Evolutionary conservation across 2,888 invertebrate species (phyloP).

Genomic region (Molorchus minor): DNA sequence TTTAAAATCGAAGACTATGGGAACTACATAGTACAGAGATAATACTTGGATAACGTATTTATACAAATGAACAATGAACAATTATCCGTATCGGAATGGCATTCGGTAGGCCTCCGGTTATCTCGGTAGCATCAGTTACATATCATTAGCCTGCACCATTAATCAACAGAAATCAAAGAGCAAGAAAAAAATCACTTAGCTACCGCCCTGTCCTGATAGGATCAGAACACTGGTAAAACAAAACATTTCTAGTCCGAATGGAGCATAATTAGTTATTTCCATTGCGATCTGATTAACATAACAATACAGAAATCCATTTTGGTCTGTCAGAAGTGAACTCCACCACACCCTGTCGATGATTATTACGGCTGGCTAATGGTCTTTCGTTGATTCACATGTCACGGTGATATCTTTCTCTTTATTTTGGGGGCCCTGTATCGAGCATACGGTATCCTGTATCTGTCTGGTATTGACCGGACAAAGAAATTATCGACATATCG

Average conservation of each 20-base stretch:
- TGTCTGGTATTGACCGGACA: too few relatives aligned
- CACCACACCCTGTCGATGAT: conserved; percentile 43
- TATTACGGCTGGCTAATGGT: conserved; percentile 38
- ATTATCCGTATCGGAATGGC: conserved; percentile 36
- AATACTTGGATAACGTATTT: conserved; percentile 20
- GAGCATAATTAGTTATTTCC: conserved; percentile 53
- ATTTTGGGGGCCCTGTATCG: neutral
- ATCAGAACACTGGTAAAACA: conserved; percentile 24
- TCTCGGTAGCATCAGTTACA: conserved; percentile 47
- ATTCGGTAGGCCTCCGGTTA: conserved; percentile 35
- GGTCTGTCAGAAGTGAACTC: conserved; percentile 46
- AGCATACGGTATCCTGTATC: too few relatives aligned
- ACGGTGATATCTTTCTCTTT: conserved; percentile 22
- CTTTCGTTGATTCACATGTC: conserved; percentile 34
- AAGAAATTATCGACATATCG: too few relatives aligned
- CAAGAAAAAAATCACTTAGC: conserved; percentile 48
- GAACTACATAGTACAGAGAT: conserved; percentile 13
- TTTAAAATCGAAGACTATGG: conserved; percentile 9
- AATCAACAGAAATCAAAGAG: conserved; percentile 46
- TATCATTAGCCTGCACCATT: conserved; percentile 46
- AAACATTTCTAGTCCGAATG: conserved; percentile 21
- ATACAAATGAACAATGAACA: conserved; percentile 42
- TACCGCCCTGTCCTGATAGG: conserved; percentile 38
- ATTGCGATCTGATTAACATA: conserved; percentile 56
- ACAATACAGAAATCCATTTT: conserved; percentile 55